Percentiles rank a stretch among this genome's conserved stretches.
These are phyloP conservation scores for Lamprotornis superbus DNA, from an alignment of 2,113 vertebrate genomes.

Conservation along the genomic window DNA sequence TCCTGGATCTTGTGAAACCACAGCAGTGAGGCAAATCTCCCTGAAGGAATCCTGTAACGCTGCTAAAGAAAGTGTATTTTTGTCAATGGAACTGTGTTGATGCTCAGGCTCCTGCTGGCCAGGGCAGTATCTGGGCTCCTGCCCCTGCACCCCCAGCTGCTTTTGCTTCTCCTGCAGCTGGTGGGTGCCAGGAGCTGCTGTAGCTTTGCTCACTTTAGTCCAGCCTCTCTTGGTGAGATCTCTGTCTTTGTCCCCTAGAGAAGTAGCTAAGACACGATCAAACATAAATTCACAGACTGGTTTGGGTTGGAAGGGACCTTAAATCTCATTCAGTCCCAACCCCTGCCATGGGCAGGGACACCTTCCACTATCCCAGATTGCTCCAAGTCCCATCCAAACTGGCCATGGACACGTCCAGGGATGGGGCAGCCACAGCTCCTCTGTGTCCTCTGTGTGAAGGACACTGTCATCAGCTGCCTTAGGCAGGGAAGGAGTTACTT, in stretches of 20 bases:
- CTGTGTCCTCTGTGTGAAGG: accelerated
- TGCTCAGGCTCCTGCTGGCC: background rate
- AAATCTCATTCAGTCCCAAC: background rate
- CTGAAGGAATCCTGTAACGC: background rate
- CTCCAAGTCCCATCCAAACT: background rate
- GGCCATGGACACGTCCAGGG: background rate
- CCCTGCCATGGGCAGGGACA: background rate
- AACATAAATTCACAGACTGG: background rate
- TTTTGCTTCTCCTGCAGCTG: background rate
- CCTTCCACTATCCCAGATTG: background rate
- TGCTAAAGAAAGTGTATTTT: background rate
- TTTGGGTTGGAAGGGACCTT: background rate
- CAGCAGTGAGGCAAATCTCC: accelerated
- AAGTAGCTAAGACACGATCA: background rate
- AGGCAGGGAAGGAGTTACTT: background rate
- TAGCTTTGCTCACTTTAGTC: background rate
- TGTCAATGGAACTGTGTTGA: background rate
- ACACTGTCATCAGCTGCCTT: background rate
- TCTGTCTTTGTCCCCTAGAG: background rate
- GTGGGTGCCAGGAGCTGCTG: background rate
- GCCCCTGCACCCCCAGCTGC: background rate
- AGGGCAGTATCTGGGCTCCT: background rate
- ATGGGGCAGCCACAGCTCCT: background rate
- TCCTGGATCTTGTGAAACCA: background rate
- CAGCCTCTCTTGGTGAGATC: background rate